Percentiles rank a stretch among this genome's conserved stretches.
Conservation (phyloP, 1,140 invertebrate species). For the Sesamia nonagrioides region DNA sequence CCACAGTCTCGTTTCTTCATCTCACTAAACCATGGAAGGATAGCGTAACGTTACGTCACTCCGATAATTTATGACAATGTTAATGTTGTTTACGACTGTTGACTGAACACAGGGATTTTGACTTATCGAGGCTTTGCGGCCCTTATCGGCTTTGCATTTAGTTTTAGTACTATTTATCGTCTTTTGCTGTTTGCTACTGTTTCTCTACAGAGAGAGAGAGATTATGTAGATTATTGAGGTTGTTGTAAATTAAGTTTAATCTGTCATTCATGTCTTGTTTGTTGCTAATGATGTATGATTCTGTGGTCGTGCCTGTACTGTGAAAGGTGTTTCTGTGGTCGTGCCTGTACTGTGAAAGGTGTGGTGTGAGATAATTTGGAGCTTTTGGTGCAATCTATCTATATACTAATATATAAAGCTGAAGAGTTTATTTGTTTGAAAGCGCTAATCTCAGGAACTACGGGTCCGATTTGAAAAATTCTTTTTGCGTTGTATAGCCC, state of each 20-base stretch:
- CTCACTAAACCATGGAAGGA: slow-evolving; percentile 31
- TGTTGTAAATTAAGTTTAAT: slow-evolving; percentile 9
- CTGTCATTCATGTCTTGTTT: neutral
- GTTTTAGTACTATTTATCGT: slow-evolving; percentile 15
- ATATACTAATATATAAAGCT: no score
- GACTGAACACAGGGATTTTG: slow-evolving; percentile 40
- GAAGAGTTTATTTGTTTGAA: no score
- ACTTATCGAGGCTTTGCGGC: slow-evolving; percentile 24
- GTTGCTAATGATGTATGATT: slow-evolving; percentile 19
- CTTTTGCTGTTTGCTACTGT: slow-evolving; percentile 22
- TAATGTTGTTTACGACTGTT: slow-evolving; percentile 53
- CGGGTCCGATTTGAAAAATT: no score
- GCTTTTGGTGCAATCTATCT: neutral
- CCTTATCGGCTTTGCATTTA: slow-evolving; percentile 12
- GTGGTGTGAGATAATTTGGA: neutral
- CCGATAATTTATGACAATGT: slow-evolving; percentile 51
- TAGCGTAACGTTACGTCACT: slow-evolving; percentile 46
- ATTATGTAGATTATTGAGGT: neutral
- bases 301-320: neutral
- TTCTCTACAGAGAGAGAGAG: neutral
- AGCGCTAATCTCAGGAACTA: no score
- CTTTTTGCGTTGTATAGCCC: no score
- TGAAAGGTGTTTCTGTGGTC: neutral
- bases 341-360: neutral
- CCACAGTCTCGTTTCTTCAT: slow-evolving; percentile 47